Conservation (phyloP, 2,888 invertebrate genomes). For the Leptinotarsa juncta region DNA sequence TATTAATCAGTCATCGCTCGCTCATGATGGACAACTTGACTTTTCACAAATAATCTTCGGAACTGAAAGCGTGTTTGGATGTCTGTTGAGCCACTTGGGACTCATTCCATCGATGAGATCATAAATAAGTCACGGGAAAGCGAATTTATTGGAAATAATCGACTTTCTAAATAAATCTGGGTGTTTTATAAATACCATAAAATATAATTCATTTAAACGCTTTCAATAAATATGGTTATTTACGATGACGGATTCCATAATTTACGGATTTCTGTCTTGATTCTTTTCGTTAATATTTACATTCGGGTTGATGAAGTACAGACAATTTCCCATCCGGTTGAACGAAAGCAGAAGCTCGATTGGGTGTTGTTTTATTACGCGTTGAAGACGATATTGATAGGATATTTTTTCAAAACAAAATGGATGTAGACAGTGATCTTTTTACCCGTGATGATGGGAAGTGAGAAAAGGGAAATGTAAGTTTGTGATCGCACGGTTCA, state of each 20-base stretch:
- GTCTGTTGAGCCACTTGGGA: slow-evolving; percentile 49
- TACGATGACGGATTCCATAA: slow-evolving; percentile 56
- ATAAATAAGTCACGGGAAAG: slow-evolving; percentile 55
- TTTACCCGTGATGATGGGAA: no score
- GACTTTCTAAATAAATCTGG: slow-evolving; percentile 58
- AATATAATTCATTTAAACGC: slow-evolving; percentile 59
- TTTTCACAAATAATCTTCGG: slow-evolving; percentile 56
- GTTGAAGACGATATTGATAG: background rate
- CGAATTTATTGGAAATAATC: slow-evolving; percentile 55
- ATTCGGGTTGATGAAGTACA: slow-evolving; percentile 46
- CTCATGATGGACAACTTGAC: slow-evolving; percentile 56
- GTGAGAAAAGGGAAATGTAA: no score
- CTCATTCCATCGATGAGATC: slow-evolving; percentile 55
- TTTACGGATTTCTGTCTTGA: slow-evolving; percentile 46
- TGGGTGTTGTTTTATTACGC: slow-evolving; percentile 14
- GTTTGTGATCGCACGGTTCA: no score
- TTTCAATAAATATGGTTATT: slow-evolving; percentile 57
- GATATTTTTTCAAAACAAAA: background rate
- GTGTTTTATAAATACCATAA: slow-evolving; percentile 58
- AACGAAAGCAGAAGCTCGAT: slow-evolving; percentile 17
- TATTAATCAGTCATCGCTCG: slow-evolving; percentile 62
- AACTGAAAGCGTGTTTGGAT: slow-evolving; percentile 42
- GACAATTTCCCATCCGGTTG: slow-evolving; percentile 36
- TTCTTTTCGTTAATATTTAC: slow-evolving; percentile 48
- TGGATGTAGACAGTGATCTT: background rate